These are phyloP conservation scores for Neoniphon sammara DNA, from an alignment of 2,797 vertebrate genomes.

Conservation along the genomic window DNA sequence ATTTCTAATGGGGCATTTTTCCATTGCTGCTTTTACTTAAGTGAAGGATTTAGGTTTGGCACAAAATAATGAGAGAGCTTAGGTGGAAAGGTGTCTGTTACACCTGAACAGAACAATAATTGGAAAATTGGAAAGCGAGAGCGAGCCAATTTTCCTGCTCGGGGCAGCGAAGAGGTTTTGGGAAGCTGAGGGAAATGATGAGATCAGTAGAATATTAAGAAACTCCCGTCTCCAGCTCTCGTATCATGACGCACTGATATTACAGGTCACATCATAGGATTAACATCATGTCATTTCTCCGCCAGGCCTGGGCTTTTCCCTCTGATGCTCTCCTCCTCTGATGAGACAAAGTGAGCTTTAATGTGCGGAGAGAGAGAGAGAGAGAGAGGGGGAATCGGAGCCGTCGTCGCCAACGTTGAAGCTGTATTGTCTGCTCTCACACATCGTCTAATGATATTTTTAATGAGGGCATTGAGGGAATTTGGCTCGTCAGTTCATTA, in stretches of 20 bases:
- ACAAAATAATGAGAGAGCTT: no score
- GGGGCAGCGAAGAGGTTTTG: background rate
- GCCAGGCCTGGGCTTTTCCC: background rate
- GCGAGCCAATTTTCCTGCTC: background rate
- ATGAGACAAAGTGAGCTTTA: conserved; percentile 9
- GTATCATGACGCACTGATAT: background rate
- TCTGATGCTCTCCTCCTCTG: conserved; percentile 1
- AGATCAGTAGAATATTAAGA: background rate
- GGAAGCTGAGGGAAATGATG: background rate
- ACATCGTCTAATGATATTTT: conserved; percentile 45
- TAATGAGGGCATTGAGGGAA: conserved; percentile 53
- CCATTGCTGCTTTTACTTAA: no score
- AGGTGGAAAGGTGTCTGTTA: no score
- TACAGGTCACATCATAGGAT: background rate
- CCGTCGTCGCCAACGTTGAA: background rate
- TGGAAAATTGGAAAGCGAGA: no score
- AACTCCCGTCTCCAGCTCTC: background rate
- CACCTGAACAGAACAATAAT: no score
- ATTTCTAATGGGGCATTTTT: no score
- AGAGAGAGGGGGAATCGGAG: background rate
- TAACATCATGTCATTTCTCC: background rate
- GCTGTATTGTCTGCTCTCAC: conserved; percentile 21
- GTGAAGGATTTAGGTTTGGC: no score
- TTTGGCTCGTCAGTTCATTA: conserved; percentile 45
- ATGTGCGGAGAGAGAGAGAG: background rate